phyloP scores from a whole-genome alignment of 2,113 vertebrate species.

The Camelus bactrianus region DNA sequence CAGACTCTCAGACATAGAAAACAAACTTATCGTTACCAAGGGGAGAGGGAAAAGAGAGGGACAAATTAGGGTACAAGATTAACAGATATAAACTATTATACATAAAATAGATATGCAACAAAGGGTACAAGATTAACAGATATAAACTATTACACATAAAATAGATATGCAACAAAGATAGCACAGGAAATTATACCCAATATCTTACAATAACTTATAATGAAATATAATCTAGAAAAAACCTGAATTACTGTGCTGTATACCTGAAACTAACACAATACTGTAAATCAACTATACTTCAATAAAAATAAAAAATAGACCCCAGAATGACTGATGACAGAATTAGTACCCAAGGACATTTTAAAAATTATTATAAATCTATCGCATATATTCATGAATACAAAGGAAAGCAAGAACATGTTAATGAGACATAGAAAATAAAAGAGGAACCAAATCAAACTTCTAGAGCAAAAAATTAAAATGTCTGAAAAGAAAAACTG shows the following conservation, averaged over 20 bases:
- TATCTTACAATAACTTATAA: background rate
- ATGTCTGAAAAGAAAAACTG: background rate
- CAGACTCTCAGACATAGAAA: background rate
- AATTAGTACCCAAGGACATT: background rate
- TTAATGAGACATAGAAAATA: background rate
- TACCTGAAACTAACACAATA: background rate
- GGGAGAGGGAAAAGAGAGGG: too few relatives aligned
- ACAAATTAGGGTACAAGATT: background rate
- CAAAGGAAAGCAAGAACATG: background rate
- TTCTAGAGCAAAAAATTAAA: slow-evolving; percentile 24
- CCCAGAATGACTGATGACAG: background rate
- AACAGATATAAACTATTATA: background rate
- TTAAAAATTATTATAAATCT: background rate
- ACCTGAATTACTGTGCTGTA: background rate
- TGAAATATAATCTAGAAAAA: background rate
- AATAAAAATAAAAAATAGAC: background rate
- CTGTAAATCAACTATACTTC: background rate
- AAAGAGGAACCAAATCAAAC: slow-evolving; percentile 11
- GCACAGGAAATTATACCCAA: background rate
- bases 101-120: background rate
- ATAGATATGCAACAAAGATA: background rate
- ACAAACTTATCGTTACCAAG: background rate
- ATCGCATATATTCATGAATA: background rate
- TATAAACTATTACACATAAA: background rate
- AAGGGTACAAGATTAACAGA: background rate